phyloP scores from a whole-genome alignment of 2,888 invertebrate genomes.

The Dioctria rufipes region DNA sequence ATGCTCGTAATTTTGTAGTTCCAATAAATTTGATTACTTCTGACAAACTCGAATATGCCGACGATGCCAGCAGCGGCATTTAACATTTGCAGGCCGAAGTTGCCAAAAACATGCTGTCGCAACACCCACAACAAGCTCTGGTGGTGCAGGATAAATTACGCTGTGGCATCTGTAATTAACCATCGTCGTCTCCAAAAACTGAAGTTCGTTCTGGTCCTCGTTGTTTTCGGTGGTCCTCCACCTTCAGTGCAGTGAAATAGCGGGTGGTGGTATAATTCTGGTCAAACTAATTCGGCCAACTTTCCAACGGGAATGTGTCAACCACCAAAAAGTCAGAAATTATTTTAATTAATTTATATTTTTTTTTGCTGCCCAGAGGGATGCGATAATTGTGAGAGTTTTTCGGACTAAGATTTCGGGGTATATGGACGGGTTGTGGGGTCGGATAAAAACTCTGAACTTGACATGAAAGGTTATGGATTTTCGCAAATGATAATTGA shows the following conservation, averaged over 20 bases:
- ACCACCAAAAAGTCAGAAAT: constrained; percentile 22
- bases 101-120: constrained; percentile 39
- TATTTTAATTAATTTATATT: constrained; percentile 35
- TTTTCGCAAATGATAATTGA: not conserved
- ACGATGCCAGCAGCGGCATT: constrained; percentile 18
- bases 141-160: constrained; percentile 31
- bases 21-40: constrained; percentile 38
- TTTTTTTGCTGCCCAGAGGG: constrained; percentile 4
- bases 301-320: constrained; percentile 22
- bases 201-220: not conserved
- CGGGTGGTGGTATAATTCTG: not conserved
- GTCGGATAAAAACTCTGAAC: not conserved
- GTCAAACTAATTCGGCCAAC: constrained; percentile 33
- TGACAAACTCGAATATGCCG: constrained; percentile 26
- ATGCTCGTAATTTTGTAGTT: not conserved
- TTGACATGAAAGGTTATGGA: not conserved
- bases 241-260: not conserved
- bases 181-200: not conserved
- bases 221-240: not conserved
- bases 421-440: not conserved
- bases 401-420: not conserved
- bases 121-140: constrained; percentile 34
- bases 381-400: constrained; percentile 18
- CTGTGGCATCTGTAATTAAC: constrained; percentile 40
- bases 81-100: constrained; percentile 29